phyloP scores from a whole-genome alignment of 2,113 vertebrate genomes.

The Dipodomys stephensi region DNA sequence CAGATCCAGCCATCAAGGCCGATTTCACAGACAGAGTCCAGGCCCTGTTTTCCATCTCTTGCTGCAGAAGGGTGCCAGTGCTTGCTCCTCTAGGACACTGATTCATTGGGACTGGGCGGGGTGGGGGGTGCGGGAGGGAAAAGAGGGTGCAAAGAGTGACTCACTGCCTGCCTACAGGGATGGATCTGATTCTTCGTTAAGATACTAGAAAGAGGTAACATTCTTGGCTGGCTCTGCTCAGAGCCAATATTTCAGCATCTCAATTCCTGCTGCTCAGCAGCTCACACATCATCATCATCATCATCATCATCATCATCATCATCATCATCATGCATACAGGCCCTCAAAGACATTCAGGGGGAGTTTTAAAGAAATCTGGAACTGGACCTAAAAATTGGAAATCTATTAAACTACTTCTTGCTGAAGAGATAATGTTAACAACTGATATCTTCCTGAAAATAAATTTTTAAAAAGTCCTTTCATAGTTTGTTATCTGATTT shows the following conservation, averaged over 20 bases:
- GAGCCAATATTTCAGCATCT: neutral
- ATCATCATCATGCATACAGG: too few relatives aligned
- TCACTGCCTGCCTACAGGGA: neutral
- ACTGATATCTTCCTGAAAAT: neutral
- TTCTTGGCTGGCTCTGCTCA: neutral
- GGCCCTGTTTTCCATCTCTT: neutral
- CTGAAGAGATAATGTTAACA: neutral
- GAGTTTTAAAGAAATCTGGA: slow-evolving; percentile 7
- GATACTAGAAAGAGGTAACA: neutral
- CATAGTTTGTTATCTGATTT: neutral
- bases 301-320: too few relatives aligned
- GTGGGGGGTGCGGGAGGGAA: too few relatives aligned
- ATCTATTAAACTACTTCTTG: neutral
- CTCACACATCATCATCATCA: neutral
- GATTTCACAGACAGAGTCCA: neutral
- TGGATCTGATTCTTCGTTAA: neutral
- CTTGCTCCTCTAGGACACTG: neutral
- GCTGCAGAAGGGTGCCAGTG: neutral
- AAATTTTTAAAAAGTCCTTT: neutral
- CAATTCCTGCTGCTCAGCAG: neutral
- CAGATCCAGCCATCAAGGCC: neutral
- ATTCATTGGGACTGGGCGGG: neutral
- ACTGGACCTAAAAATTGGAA: neutral
- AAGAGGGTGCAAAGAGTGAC: neutral
- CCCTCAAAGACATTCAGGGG: neutral